phyloP scores from a whole-genome alignment of 2,797 vertebrate genomes.

The Pseudochirops cupreus region DNA sequence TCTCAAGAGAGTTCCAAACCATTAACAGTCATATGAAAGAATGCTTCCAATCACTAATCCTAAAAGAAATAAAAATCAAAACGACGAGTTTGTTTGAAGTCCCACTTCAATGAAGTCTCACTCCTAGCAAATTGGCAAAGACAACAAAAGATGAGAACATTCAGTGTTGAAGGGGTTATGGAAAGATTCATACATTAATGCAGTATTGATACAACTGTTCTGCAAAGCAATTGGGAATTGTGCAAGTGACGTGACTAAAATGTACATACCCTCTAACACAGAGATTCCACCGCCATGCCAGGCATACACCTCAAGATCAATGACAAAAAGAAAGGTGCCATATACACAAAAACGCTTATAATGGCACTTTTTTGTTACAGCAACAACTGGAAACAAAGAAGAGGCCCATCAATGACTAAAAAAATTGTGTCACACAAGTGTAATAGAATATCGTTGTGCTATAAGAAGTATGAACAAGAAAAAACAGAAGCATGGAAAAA shows the following conservation, averaged over 20 bases:
- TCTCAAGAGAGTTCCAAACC: not conserved
- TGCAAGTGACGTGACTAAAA: not conserved
- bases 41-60: not conserved
- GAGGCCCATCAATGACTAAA: not conserved
- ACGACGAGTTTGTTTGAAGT: not conserved
- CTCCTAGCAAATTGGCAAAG: not conserved
- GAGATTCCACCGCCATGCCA: not conserved
- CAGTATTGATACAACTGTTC: not conserved
- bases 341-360: not conserved
- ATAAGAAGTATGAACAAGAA: not conserved
- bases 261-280: not conserved
- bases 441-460: not conserved
- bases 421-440: not conserved
- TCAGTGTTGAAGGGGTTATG: not conserved
- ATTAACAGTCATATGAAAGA: not conserved
- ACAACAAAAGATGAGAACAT: too few species aligned
- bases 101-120: not conserved
- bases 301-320: not conserved
- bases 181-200: not conserved
- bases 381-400: not conserved
- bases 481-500: not conserved
- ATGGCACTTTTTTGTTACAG: not conserved
- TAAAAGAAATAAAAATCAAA: not conserved
- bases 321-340: not conserved
- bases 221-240: not conserved